Percentiles rank a stretch among this genome's conserved stretches.
phyloP scores from a whole-genome alignment of 1,140 invertebrate genomes.

The Temnothorax longispinosus region DNA sequence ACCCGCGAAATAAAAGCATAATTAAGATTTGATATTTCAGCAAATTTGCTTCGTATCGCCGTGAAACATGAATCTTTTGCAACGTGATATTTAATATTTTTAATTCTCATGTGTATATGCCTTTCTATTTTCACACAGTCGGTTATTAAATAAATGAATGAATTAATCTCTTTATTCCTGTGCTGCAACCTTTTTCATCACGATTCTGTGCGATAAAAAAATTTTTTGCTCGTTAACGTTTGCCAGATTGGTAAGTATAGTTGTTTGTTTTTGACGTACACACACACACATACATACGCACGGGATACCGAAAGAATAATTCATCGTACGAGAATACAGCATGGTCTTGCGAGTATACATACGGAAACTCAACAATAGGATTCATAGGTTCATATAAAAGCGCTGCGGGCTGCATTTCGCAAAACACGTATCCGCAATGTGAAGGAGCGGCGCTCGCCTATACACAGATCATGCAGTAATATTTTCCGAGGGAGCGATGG shows the following conservation, averaged over 20 bases:
- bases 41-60: neutral
- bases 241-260: slow-evolving; percentile 23
- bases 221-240: slow-evolving; percentile 19
- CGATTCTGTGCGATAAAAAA: neutral
- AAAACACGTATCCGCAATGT: slow-evolving; percentile 2
- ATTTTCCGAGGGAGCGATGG: neutral
- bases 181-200: neutral
- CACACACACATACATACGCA: neutral
- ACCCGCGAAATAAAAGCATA: neutral
- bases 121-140: neutral
- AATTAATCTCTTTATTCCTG: slow-evolving; percentile 25
- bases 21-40: neutral
- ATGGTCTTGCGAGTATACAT: neutral
- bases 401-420: slow-evolving; percentile 8
- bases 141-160: slow-evolving; percentile 33
- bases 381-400: slow-evolving; percentile 36
- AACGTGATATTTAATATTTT: slow-evolving; percentile 13
- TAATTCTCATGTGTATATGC: neutral
- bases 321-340: neutral
- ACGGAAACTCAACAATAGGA: slow-evolving; percentile 32
- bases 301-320: slow-evolving; percentile 14
- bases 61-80: slow-evolving; percentile 4
- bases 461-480: neutral
- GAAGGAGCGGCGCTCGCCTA: neutral
- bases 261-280: slow-evolving; percentile 27